Percentiles rank a stretch among this genome's conserved stretches.
Conservation (phyloP, 2,797 vertebrate species). For the Hippopotamyrus pictus region DNA sequence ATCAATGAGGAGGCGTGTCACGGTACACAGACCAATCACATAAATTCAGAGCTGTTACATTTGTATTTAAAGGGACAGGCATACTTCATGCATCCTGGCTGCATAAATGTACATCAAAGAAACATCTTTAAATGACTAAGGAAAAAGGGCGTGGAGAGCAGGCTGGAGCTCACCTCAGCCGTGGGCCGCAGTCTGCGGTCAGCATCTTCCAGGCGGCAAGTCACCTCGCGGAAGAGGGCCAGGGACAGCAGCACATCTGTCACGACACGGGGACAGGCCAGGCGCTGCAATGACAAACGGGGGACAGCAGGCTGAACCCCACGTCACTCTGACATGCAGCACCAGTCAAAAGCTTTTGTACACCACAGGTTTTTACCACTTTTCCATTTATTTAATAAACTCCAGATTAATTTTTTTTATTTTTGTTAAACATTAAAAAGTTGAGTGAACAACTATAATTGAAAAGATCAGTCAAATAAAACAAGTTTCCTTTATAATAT, state of each 20-base stretch:
- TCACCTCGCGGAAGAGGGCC: constrained; percentile 56
- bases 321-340: not conserved
- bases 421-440: no score
- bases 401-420: no score
- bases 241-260: constrained; percentile 41
- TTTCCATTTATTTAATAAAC: no score
- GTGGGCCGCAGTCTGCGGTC: constrained; percentile 30
- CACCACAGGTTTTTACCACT: no score
- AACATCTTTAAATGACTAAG: not conserved
- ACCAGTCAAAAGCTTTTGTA: no score
- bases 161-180: constrained; percentile 41
- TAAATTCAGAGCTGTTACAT: not conserved
- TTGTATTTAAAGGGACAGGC: not conserved
- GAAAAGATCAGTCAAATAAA: no score
- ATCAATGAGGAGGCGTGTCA: not conserved
- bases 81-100: not conserved
- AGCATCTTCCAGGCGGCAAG: constrained; percentile 41
- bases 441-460: no score
- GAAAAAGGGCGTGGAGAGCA: not conserved
- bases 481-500: no score
- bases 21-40: not conserved
- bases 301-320: not conserved
- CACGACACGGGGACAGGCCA: constrained; percentile 14
- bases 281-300: constrained; percentile 35
- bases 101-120: not conserved